Conservation (phyloP, 2,113 vertebrate species). For the Columbina picui region DNA sequence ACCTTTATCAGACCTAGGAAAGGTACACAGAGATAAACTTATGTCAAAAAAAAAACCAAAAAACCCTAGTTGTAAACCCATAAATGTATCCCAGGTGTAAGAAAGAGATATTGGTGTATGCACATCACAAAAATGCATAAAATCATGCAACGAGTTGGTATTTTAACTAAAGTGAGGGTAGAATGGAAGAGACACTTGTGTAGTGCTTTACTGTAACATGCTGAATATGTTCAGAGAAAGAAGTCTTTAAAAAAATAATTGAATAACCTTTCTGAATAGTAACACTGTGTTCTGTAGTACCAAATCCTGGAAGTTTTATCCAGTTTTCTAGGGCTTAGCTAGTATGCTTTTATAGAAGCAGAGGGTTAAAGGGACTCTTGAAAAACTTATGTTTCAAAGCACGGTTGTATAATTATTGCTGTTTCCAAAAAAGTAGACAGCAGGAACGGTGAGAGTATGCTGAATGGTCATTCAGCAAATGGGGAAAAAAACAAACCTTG, state of each 20-base stretch:
- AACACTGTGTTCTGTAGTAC: background rate
- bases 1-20: background rate
- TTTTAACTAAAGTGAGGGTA: background rate
- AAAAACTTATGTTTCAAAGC: background rate
- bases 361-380: background rate
- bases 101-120: background rate
- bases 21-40: background rate
- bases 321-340: background rate
- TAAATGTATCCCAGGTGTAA: background rate
- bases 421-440: background rate
- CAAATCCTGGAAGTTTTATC: background rate
- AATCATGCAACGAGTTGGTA: background rate
- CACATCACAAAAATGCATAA: background rate
- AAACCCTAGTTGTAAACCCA: background rate
- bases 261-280: background rate
- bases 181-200: background rate
- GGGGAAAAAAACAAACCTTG: background rate
- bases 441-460: background rate
- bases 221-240: background rate
- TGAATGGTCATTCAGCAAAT: background rate
- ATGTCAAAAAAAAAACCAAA: background rate
- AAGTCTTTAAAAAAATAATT: background rate
- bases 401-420: background rate
- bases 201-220: background rate
- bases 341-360: background rate